Evolutionary conservation across 2,113 vertebrate genomes (phyloP).

Genomic region (Pygoscelis adeliae): DNA sequence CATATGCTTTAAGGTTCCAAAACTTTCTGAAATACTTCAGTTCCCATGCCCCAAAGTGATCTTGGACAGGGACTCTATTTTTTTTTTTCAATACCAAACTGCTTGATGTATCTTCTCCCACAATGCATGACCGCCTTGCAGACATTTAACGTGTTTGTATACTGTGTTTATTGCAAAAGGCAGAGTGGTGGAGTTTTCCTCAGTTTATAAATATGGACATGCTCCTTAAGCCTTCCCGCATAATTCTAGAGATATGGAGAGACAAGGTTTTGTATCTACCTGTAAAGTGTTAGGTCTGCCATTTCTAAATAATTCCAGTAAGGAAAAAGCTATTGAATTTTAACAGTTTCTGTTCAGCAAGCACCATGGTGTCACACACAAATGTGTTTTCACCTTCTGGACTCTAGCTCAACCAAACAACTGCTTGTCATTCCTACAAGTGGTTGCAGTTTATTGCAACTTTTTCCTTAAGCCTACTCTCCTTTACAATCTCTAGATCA

Average conservation of each 20-base stretch:
- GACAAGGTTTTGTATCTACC: background rate
- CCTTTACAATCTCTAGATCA: background rate
- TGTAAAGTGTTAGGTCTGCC: background rate
- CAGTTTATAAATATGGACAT: background rate
- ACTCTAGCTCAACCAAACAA: background rate
- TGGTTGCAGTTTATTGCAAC: background rate
- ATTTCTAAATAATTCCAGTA: background rate
- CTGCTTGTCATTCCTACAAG: background rate
- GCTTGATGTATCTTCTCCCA: background rate
- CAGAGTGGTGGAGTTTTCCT: background rate
- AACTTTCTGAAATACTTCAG: background rate
- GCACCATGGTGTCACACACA: background rate
- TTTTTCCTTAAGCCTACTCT: background rate
- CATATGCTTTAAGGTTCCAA: background rate
- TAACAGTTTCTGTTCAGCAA: background rate
- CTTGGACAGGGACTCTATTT: background rate
- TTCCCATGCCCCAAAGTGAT: background rate
- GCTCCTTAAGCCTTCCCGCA: background rate
- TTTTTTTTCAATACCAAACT: background rate
- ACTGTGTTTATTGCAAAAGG: background rate
- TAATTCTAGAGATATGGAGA: background rate
- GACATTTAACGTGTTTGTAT: background rate
- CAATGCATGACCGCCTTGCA: fast-evolving
- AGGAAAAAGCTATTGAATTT: background rate
- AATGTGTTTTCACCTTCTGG: background rate